Evolutionary conservation across 2,888 invertebrate genomes (phyloP).

Genomic region (Eupithecia centaureata): DNA sequence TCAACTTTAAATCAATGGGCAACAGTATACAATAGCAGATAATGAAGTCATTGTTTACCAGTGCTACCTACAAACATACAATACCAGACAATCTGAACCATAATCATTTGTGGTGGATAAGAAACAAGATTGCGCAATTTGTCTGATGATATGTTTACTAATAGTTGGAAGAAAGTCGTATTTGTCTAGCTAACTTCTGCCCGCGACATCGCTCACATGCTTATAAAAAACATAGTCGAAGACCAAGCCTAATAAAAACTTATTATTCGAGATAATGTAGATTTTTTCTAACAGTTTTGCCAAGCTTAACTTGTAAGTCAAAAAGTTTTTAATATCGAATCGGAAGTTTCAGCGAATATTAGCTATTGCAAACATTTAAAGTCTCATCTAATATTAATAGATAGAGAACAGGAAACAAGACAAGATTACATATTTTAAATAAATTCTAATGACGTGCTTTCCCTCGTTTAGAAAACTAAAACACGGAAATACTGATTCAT

Average conservation of each 20-base stretch:
- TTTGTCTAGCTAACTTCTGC: neutral
- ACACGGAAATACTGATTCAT: slow-evolving; percentile 6
- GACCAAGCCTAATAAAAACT: too few species aligned
- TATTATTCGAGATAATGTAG: too few species aligned
- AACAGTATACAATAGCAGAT: slow-evolving; percentile 2
- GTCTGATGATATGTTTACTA: neutral
- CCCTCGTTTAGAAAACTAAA: neutral
- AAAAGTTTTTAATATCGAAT: neutral
- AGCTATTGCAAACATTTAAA: neutral
- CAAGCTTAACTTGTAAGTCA: too few species aligned
- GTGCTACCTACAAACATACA: neutral
- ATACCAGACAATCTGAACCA: neutral
- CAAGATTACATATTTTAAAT: neutral
- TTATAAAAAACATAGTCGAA: too few species aligned
- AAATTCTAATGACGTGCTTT: neutral
- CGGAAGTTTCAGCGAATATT: neutral
- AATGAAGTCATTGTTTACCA: neutral
- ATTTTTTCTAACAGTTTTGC: too few species aligned
- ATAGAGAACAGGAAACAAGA: neutral
- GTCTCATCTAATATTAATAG: neutral
- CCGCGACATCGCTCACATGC: neutral
- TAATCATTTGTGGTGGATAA: slow-evolving; percentile 1
- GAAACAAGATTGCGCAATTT: slow-evolving; percentile 2
- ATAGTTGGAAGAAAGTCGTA: neutral
- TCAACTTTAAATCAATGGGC: neutral